A percentile compares a stretch with the other conserved stretches of the same genome.
Evolutionary conservation across 2,113 vertebrate genomes (phyloP).

Genomic region (Pipa parva): DNA sequence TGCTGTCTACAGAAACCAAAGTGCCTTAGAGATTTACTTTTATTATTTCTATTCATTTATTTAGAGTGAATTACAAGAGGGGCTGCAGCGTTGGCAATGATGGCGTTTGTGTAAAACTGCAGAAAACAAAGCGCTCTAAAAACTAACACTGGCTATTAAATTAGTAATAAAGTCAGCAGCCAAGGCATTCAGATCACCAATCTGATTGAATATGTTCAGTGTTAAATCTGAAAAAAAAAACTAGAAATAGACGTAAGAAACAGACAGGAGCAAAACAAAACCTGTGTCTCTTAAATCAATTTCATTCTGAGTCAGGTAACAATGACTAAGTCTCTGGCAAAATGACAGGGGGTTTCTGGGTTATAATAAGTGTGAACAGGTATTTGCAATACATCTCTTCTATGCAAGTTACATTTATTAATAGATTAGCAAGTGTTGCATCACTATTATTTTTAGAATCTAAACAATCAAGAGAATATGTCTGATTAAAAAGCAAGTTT

Average conservation of each 20-base stretch:
- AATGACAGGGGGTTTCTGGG: background rate
- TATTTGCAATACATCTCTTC: background rate
- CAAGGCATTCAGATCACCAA: too few species aligned
- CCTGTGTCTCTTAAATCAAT: background rate
- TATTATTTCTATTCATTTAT: too few species aligned
- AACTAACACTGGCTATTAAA: too few species aligned
- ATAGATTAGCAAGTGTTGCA: background rate
- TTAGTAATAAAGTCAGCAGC: too few species aligned
- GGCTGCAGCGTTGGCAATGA: too few species aligned
- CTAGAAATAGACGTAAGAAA: background rate
- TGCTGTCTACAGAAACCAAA: too few species aligned
- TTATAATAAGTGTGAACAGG: background rate
- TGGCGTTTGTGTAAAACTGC: too few species aligned
- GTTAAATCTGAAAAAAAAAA: background rate
- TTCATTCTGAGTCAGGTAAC: constrained; percentile 2
- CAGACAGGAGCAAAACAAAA: background rate
- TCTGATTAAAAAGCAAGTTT: background rate
- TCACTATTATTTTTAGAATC: constrained; percentile 4
- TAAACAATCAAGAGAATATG: background rate
- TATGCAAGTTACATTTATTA: background rate
- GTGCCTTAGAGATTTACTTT: too few species aligned
- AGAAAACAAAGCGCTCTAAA: too few species aligned
- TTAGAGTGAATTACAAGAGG: too few species aligned
- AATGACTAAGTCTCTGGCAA: constrained; percentile 1
- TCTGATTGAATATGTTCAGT: too few species aligned